Conservation (phyloP, 2,888 invertebrate species). For the Conops quadrifasciatus region DNA sequence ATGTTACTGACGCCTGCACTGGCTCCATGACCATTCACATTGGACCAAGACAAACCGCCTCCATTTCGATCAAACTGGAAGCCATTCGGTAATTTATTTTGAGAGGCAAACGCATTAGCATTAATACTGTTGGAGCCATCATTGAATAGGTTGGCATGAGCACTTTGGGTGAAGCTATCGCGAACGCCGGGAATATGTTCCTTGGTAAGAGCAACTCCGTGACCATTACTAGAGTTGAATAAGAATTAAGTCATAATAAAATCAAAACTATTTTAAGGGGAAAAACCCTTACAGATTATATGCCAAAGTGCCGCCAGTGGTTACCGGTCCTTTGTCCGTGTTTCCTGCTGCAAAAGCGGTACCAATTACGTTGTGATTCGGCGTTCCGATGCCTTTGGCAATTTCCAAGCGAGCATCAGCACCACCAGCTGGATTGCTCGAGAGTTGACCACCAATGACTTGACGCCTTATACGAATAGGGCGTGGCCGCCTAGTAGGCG, state of each 20-base stretch:
- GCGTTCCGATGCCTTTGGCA: constrained; percentile 52
- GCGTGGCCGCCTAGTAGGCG: constrained; percentile 34
- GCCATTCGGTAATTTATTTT: constrained; percentile 55
- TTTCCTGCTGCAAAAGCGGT: constrained; percentile 49
- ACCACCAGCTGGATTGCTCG: constrained; percentile 55
- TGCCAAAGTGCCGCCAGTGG: constrained; percentile 44
- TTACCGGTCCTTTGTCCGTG: constrained; percentile 44
- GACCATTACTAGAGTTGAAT: constrained; percentile 41
- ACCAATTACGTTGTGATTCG: constrained; percentile 55
- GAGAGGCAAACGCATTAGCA: constrained; percentile 56
- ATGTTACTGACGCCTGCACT: constrained; percentile 52
- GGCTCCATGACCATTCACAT: constrained; percentile 54
- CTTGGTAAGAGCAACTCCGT: constrained; percentile 42
- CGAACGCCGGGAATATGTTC: constrained; percentile 45
- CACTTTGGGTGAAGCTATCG: constrained; percentile 44
- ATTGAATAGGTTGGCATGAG: constrained; percentile 49
- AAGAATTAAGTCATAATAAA: neutral
- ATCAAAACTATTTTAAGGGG: neutral
- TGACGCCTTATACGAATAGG: constrained; percentile 49
- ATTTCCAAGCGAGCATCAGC: constrained; percentile 51
- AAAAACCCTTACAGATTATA: constrained; percentile 44
- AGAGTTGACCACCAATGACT: constrained; percentile 50
- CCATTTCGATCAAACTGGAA: constrained; percentile 58
- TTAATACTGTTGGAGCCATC: constrained; percentile 52
- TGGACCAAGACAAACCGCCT: constrained; percentile 54